A percentile compares a stretch with the other conserved stretches of the same genome.
phyloP scores from a whole-genome alignment of 1,140 invertebrate species.

The Limonius californicus region DNA sequence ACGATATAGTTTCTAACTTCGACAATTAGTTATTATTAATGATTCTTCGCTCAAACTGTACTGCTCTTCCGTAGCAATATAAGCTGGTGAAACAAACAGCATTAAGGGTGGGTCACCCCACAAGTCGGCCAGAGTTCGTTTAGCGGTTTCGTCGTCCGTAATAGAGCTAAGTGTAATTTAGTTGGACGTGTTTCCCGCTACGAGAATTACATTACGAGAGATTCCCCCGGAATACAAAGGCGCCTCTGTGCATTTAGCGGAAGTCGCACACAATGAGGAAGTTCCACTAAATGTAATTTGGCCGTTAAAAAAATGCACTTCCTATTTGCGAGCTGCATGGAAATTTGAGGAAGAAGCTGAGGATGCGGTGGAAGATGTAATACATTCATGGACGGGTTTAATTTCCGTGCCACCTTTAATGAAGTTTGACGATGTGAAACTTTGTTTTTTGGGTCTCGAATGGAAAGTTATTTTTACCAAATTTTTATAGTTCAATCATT shows the following conservation, averaged over 20 bases:
- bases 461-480: too few relatives aligned
- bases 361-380: too few relatives aligned
- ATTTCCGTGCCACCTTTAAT: too few relatives aligned
- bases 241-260: constrained; percentile 12
- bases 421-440: too few relatives aligned
- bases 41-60: too few relatives aligned
- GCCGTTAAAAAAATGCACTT: neutral
- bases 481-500: neutral
- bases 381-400: too few relatives aligned
- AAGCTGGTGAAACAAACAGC: neutral
- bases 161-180: constrained; percentile 14
- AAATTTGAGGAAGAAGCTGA: neutral
- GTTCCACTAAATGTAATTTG: neutral
- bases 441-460: too few relatives aligned
- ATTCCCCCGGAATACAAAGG: constrained; percentile 2
- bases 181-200: constrained; percentile 11
- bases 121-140: constrained; percentile 1
- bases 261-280: neutral
- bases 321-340: neutral
- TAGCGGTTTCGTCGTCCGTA: constrained; percentile 9
- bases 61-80: too few relatives aligned
- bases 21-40: too few relatives aligned
- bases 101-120: neutral
- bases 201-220: constrained; percentile 11
- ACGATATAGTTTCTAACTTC: too few relatives aligned